These are phyloP conservation scores for Onychomys torridus DNA, from an alignment of 2,797 vertebrate genomes.

Conservation along the genomic window DNA sequence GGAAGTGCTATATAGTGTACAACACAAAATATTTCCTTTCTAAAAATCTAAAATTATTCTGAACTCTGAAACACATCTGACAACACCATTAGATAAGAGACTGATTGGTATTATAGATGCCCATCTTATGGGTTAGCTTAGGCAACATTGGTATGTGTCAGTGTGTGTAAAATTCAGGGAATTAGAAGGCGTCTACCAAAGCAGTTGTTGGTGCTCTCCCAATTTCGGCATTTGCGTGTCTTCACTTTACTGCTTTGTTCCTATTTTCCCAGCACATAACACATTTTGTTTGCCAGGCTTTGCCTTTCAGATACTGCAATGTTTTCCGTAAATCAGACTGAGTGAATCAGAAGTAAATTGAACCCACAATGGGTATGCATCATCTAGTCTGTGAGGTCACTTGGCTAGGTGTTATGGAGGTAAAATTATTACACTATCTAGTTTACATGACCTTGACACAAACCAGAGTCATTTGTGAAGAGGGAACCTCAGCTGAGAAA, in stretches of 20 bases:
- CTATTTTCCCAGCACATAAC: neutral
- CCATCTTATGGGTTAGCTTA: accelerated
- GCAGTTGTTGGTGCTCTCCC: neutral
- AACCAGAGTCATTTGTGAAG: neutral
- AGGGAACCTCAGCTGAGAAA: neutral
- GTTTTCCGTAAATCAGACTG: neutral
- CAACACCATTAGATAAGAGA: neutral
- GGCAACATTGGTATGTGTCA: accelerated
- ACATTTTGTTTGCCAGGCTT: neutral
- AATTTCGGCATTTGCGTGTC: neutral
- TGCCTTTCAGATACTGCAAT: neutral
- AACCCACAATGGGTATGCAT: neutral
- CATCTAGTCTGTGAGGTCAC: neutral
- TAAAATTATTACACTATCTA: neutral
- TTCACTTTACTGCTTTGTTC: neutral
- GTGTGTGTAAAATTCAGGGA: no score
- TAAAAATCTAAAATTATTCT: neutral
- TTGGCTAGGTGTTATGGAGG: neutral
- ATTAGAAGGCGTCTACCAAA: neutral
- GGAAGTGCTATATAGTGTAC: accelerated
- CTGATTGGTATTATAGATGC: neutral
- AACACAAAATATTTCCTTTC: neutral
- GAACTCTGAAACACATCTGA: neutral
- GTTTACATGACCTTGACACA: neutral
- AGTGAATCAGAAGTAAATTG: neutral